These are phyloP conservation scores for Nannoperca australis DNA, from an alignment of 2,797 vertebrate genomes.

Conservation along the genomic window DNA sequence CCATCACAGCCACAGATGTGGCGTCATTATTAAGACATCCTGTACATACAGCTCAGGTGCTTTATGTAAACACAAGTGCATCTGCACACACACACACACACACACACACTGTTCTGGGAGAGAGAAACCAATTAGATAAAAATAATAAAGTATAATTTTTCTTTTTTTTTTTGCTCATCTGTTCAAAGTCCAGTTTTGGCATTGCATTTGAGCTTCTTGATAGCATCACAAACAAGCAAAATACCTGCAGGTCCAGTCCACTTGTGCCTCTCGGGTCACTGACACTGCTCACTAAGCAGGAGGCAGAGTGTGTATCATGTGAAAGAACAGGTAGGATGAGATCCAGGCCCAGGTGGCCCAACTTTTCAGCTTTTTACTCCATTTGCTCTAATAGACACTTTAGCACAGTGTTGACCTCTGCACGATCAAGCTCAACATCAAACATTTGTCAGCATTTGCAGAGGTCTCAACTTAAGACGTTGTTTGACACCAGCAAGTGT, in stretches of 20 bases:
- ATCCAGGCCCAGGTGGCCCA: constrained; percentile 63
- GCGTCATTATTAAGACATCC: constrained; percentile 38
- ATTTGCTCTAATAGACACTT: constrained; percentile 16
- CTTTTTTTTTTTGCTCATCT: neutral
- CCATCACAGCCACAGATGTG: constrained; percentile 20
- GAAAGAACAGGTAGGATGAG: constrained; percentile 72
- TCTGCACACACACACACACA: constrained; percentile 27
- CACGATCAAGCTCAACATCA: constrained; percentile 11
- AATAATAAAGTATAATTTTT: neutral
- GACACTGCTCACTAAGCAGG: constrained; percentile 45
- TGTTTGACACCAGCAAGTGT: constrained; percentile 33
- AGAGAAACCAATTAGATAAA: neutral
- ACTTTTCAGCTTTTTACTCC: constrained; percentile 38
- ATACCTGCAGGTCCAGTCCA: constrained; percentile 38
- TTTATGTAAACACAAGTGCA: constrained; percentile 44
- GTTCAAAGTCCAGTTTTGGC: constrained; percentile 13
- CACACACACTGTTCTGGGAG: constrained; percentile 31
- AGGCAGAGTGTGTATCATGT: constrained; percentile 43
- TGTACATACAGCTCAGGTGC: constrained; percentile 13
- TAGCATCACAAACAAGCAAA: constrained; percentile 11
- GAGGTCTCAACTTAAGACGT: neutral
- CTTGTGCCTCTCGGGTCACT: constrained; percentile 54
- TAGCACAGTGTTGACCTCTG: constrained; percentile 1
- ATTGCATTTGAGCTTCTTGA: constrained; percentile 1
- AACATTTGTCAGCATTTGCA: constrained; percentile 16